Evolutionary conservation across 2,888 invertebrate genomes (phyloP).

Genomic region (Seira sanloemensis): DNA sequence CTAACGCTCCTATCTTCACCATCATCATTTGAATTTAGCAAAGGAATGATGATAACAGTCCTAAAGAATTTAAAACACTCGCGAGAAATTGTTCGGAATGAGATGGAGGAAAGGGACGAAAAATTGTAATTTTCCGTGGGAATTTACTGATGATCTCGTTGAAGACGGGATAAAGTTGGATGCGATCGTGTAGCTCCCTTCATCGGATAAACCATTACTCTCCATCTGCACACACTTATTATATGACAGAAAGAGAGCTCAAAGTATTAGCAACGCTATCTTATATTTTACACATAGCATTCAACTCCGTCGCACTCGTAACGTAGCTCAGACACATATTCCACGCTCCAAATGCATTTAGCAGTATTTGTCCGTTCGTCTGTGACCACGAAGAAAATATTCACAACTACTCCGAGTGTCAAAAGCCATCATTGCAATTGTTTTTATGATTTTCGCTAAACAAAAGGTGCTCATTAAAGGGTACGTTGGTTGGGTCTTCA

Average conservation of each 20-base stretch:
- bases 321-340: no score
- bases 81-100: slow-evolving; percentile 35
- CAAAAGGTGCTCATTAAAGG: no score
- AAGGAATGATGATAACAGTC: slow-evolving; percentile 1
- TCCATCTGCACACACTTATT: not conserved
- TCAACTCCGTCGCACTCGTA: slow-evolving; percentile 55
- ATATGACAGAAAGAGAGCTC: slow-evolving; percentile 22
- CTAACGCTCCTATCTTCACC: slow-evolving; percentile 54
- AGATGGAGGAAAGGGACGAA: slow-evolving; percentile 59
- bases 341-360: no score
- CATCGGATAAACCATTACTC: not conserved
- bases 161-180: slow-evolving; percentile 58
- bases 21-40: slow-evolving; percentile 33
- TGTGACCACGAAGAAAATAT: no score
- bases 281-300: slow-evolving; percentile 19
- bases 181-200: no score
- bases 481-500: no score
- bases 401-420: no score
- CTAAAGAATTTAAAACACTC: slow-evolving; percentile 17
- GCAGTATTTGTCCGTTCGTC: no score
- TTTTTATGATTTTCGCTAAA: no score
- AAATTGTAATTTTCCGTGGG: slow-evolving; percentile 73
- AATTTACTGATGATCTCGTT: slow-evolving; percentile 72
- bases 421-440: no score
- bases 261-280: slow-evolving; percentile 44